Base-by-base conservation (phyloP, 1,140 invertebrate genomes). In the Mycetomoellerius zeteki region DNA sequence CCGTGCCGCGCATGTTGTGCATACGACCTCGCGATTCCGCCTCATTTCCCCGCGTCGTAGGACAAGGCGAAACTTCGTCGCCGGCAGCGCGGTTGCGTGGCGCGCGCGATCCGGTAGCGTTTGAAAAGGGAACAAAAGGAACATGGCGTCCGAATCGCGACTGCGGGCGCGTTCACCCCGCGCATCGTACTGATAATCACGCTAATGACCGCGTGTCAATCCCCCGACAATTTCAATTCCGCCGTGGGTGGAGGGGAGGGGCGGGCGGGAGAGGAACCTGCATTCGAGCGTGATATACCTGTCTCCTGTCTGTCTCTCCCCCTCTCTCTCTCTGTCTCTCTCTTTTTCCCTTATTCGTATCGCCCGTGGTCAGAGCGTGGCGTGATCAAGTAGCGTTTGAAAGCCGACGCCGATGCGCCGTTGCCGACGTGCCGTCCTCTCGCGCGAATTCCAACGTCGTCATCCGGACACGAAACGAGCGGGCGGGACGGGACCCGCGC, bases 371-470 rank as follows among this genome's bases (percentile, higher is more conserved):
- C 77, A 50, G 24, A 47, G 65, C 19, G 87, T 91, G 73, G 91
- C 91, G 91, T 92, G 92, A 88, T 92, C 88, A 77, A 89, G 85
- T 86, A 90, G 89, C 88, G 87, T 92, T 92, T 84, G 67, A 84
- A 58, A 88, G 80, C 62, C 54, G 27, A 58, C 16, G 24, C 50
- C 58, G 43, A 7, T 19, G 16, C 58, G n/a, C 77, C 56, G 78
- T 7, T 72, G 50, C 43, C 43, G 8, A 14, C 37, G 50, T 71
- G 37, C 37, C 37, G 37, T 8, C 37, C 37, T 21, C 62, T 16
- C 77, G 27, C 78, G 76, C 88, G 86, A 90, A 90, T 87, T 90
- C 67, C 75, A 80, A 50, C n/a, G 21, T 27, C 37, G 86, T 52
- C 60, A n/a, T 56, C 27, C 50, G 47, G 30, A 30, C 24, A 60